phyloP scores from a whole-genome alignment of 2,888 invertebrate species.

The Metallyticus violacea region DNA sequence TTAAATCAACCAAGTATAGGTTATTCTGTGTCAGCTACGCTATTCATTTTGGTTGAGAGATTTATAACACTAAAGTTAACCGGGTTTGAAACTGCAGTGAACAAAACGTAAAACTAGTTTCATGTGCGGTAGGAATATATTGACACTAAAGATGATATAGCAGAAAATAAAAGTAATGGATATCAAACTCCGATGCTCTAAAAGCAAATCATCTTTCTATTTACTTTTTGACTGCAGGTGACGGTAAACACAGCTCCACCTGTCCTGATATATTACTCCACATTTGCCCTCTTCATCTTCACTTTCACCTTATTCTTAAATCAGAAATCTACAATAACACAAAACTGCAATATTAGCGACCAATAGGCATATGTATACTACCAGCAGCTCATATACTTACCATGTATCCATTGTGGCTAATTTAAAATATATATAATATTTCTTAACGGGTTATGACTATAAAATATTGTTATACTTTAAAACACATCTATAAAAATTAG shows the following conservation, averaged over 20 bases:
- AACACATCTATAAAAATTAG: no score
- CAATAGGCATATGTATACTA: neutral
- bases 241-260: neutral
- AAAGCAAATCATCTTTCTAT: neutral
- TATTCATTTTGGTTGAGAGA: neutral
- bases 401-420: no score
- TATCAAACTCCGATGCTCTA: neutral
- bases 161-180: neutral
- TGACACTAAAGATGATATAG: neutral
- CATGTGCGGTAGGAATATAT: neutral
- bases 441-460: no score
- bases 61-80: neutral
- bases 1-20: neutral
- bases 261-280: neutral
- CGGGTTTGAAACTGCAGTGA: neutral
- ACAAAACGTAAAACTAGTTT: neutral
- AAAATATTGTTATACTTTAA: no score
- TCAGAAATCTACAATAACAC: neutral
- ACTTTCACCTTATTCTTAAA: neutral
- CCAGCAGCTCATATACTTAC: no score
- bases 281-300: neutral
- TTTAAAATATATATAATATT: no score
- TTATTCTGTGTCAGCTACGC: neutral
- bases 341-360: neutral
- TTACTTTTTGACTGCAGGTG: neutral